Conservation (phyloP, 2,888 invertebrate species). For the Crepidodera aurea region DNA sequence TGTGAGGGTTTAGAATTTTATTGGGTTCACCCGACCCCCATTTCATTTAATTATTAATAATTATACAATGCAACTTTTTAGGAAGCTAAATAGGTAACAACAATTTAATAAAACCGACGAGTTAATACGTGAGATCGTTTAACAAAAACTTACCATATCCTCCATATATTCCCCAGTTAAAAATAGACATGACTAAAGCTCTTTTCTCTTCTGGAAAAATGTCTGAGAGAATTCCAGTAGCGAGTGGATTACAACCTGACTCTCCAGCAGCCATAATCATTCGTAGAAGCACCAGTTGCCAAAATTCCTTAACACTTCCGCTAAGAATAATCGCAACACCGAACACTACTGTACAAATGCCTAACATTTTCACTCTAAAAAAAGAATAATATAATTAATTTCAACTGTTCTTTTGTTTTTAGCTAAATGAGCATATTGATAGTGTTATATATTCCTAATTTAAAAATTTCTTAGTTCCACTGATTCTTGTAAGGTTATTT, state of each 20-base stretch:
- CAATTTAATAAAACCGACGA: too few species aligned
- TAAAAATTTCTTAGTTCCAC: too few species aligned
- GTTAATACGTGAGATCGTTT: too few species aligned
- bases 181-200: constrained; percentile 89
- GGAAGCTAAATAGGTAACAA: too few species aligned
- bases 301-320: constrained; percentile 84
- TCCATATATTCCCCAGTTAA: constrained; percentile 96
- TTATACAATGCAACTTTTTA: too few species aligned
- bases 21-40: too few species aligned
- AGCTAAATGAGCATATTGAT: too few species aligned
- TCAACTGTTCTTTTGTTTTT: too few species aligned
- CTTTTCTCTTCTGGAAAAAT: constrained; percentile 82
- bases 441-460: too few species aligned
- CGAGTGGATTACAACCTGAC: constrained; percentile 86
- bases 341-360: constrained; percentile 81
- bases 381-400: not conserved
- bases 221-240: constrained; percentile 84
- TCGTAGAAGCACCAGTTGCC: constrained; percentile 83
- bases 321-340: constrained; percentile 85
- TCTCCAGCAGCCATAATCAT: constrained; percentile 66
- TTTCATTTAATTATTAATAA: too few species aligned
- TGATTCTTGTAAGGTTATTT: too few species aligned
- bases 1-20: too few species aligned
- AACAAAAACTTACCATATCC: constrained; percentile 79
- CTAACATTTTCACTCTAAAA: constrained; percentile 73